These are phyloP conservation scores for Eristalinus sepulchralis DNA, from an alignment of 2,888 invertebrate species.

Conservation along the genomic window DNA sequence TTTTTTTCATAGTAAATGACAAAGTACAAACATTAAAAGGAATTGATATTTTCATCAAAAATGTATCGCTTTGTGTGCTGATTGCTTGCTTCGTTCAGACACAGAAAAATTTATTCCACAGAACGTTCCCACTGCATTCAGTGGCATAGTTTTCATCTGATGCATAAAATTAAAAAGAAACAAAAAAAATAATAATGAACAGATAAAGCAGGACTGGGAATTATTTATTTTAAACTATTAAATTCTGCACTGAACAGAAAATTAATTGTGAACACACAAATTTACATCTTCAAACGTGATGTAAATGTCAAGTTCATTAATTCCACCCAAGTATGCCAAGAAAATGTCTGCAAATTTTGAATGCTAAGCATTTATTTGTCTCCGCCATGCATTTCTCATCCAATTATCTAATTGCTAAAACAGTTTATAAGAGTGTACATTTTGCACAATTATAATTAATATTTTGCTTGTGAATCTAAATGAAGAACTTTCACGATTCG, in stretches of 20 bases:
- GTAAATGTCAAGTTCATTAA: constrained; percentile 58
- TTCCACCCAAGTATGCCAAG: constrained; percentile 36
- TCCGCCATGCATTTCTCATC: neutral
- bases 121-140: neutral
- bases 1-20: no score
- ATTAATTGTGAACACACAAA: neutral
- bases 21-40: no score
- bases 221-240: neutral
- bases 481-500: no score
- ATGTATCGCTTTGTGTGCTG: no score
- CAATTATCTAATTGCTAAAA: neutral
- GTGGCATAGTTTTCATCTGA: neutral
- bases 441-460: neutral
- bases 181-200: neutral
- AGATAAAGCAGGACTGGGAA: neutral
- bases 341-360: neutral
- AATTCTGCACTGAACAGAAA: constrained; percentile 2
- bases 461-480: neutral
- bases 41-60: no score
- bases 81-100: no score
- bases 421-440: neutral
- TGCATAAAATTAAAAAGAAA: neutral
- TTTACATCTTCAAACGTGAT: constrained; percentile 17
- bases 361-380: neutral
- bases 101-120: neutral